Base-by-base conservation (phyloP, 2,888 invertebrate species). In the Epinotia bilunana region DNA sequence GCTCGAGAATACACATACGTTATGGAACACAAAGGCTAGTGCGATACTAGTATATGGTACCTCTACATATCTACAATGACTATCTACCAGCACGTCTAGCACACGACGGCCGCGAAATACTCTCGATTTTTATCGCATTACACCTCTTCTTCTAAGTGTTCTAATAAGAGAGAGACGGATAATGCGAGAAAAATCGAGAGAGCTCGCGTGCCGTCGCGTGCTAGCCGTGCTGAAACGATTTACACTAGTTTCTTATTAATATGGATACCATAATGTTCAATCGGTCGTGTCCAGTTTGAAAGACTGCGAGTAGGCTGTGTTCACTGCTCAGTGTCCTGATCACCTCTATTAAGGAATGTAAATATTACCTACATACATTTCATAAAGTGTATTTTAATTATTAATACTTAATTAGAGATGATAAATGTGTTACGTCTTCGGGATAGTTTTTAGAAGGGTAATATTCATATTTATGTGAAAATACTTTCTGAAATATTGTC, bases 1-100 rank as follows among this genome's bases (percentile, higher is more conserved):
- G 84, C 86, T 87, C 87, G 88, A 84, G 86, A 87, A 88, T 87
- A 90, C 88, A 88, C 88, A 88, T 90, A 88, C 87, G 87, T 87
- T 90, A 87, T 82, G 79, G 84, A 86, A 83, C 82, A 91, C 91
- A 91, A 91, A 91, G 89, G 89, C 84, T 81, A 72, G 55, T 65
- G 49, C 28, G 55, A 33, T 61, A 16, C 16, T n/a, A n/a, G 33
- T 46, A 60, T 46, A 46, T 58, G 58, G 69, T 23, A 46, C 57
- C 58, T 46, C 18, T 69, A 68, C 23, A 68, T 18, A 11, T 55
- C 55, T 57, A 60, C 11, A 69, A 60, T 23, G 46, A 43, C 57
- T 39, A 18, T n/a, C 6, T 20, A 33, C 39, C 28, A n/a, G n/a
- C n/a, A n/a, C n/a, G n/a, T n/a, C n/a, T n/a, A n/a, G n/a, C n/a